Conservation (phyloP, 2,113 vertebrate species). For the Pontoporia blainvillei region DNA sequence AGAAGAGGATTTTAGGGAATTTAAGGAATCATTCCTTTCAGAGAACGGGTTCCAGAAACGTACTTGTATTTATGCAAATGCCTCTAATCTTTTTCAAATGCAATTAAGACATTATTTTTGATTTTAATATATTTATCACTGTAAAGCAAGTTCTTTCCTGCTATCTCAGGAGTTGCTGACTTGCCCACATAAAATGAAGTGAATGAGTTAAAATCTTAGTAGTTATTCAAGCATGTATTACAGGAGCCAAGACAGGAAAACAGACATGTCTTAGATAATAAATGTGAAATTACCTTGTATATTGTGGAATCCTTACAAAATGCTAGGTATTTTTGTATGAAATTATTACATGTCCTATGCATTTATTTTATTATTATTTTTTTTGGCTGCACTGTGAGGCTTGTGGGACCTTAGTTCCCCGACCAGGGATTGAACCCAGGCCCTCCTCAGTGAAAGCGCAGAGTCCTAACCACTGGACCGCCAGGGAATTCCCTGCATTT, state of each 20-base stretch:
- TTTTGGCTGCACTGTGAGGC: neutral
- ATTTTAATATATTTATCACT: neutral
- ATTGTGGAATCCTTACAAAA: slow-evolving; percentile 33
- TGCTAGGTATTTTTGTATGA: slow-evolving; percentile 46
- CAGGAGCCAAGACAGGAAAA: neutral
- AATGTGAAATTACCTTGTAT: slow-evolving; percentile 10
- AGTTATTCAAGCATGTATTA: neutral
- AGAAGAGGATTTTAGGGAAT: neutral
- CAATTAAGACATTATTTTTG: neutral
- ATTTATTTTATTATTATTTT: neutral
- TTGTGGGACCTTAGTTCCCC: neutral
- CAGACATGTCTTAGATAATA: neutral
- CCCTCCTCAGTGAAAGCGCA: neutral
- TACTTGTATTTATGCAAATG: neutral
- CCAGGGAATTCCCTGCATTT: neutral
- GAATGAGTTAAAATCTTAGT: neutral
- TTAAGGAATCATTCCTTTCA: neutral
- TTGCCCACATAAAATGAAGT: slow-evolving; percentile 13
- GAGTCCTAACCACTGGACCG: neutral
- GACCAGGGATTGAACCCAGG: neutral
- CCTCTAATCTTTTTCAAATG: neutral
- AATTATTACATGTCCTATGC: slow-evolving; percentile 1
- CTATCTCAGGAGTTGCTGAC: neutral
- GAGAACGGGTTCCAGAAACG: neutral
- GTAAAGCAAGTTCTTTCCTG: slow-evolving; percentile 9